Evolutionary conservation across 2,797 vertebrate genomes (phyloP).

Genomic region (Phoebastria nigripes): DNA sequence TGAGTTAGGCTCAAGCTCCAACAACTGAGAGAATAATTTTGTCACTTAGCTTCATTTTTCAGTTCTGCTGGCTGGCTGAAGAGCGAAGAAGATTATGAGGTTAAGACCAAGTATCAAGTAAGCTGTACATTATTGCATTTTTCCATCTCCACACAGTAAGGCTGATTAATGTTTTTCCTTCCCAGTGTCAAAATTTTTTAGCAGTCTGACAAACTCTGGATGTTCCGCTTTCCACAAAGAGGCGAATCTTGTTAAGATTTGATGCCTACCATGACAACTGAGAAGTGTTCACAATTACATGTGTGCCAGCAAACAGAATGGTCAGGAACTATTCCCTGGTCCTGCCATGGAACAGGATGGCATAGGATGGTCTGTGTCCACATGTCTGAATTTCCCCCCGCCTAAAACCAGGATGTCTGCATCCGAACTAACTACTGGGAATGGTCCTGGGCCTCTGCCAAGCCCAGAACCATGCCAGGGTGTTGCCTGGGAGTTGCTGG

Average conservation of each 20-base stretch:
- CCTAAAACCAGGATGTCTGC: neutral
- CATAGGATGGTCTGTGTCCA: neutral
- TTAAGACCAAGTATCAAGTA: neutral
- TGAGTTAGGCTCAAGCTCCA: neutral
- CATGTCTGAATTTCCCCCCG: neutral
- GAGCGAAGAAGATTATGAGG: neutral
- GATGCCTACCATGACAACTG: neutral
- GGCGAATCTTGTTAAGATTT: neutral
- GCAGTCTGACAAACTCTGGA: neutral
- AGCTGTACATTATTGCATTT: neutral
- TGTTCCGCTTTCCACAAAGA: neutral
- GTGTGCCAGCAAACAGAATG: neutral
- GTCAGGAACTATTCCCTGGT: neutral
- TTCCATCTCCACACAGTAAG: neutral
- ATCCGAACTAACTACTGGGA: neutral
- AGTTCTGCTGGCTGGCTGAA: neutral
- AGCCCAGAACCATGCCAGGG: neutral
- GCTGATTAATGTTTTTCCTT: neutral
- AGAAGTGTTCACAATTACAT: neutral
- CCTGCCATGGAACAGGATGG: neutral
- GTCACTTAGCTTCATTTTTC: neutral
- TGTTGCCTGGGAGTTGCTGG: neutral
- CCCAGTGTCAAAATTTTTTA: neutral
- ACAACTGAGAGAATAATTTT: conserved; percentile 8
- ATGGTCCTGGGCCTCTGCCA: neutral